Conservation (phyloP, 2,888 invertebrate species). For the Sphaerophoria rueppellii region DNA sequence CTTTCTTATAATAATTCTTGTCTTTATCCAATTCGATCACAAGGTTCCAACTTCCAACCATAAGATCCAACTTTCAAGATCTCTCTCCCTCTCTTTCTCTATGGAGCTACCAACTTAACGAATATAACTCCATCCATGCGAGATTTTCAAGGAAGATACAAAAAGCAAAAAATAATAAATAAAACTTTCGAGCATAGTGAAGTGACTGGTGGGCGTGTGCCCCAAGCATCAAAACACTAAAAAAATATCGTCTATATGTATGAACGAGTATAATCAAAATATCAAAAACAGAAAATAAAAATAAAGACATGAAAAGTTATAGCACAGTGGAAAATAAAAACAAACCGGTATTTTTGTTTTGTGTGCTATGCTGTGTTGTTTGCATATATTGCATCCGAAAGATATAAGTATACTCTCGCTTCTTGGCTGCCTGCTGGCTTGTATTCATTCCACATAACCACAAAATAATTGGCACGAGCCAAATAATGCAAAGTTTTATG, state of each 20-base stretch:
- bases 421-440: too few relatives aligned
- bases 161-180: slow-evolving; percentile 32
- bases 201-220: slow-evolving; percentile 66
- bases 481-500: slow-evolving; percentile 68
- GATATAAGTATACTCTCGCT: slow-evolving; percentile 7
- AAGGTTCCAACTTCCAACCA: background rate
- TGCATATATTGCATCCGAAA: slow-evolving; percentile 7
- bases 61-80: too few relatives aligned
- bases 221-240: slow-evolving; percentile 41
- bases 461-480: slow-evolving; percentile 72
- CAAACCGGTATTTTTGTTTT: slow-evolving; percentile 51
- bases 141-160: slow-evolving; percentile 31
- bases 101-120: too few relatives aligned
- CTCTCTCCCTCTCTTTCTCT: too few relatives aligned
- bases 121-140: slow-evolving; percentile 6
- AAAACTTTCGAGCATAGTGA: background rate
- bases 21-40: background rate
- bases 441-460: background rate
- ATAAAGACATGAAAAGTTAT: slow-evolving; percentile 42
- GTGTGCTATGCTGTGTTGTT: background rate
- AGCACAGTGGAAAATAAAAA: slow-evolving; percentile 24
- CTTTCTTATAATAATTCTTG: background rate
- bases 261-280: slow-evolving; percentile 41
- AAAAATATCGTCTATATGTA: background rate
- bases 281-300: slow-evolving; percentile 28